Evolutionary conservation across 2,888 invertebrate genomes (phyloP).

Genomic region (Amiota communis): DNA sequence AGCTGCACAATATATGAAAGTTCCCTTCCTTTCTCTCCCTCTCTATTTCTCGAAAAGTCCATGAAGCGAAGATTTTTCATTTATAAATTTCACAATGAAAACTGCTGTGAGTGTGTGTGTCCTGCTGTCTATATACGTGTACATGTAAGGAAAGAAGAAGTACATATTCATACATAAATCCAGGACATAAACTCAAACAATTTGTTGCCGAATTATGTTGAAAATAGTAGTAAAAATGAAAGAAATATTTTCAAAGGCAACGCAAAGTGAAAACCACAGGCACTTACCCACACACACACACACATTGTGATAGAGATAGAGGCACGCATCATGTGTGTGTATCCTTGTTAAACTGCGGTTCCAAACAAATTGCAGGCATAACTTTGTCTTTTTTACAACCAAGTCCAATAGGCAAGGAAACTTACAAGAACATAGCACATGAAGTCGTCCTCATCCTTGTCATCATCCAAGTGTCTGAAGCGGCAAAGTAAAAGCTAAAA

Average conservation of each 20-base stretch:
- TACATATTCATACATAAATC: constrained; percentile 13
- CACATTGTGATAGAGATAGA: not conserved
- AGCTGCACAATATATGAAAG: too few species aligned
- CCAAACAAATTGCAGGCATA: constrained; percentile 21
- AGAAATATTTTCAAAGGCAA: not conserved
- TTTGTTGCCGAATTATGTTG: constrained; percentile 60
- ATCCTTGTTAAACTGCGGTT: constrained; percentile 25
- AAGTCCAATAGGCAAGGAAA: not conserved
- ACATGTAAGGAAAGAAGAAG: constrained; percentile 35
- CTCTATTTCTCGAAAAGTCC: too few species aligned
- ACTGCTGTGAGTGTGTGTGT: constrained; percentile 32
- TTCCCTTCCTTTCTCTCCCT: too few species aligned
- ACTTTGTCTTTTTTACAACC: constrained; percentile 25
- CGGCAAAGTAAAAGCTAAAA: not conserved
- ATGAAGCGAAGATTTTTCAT: too few species aligned
- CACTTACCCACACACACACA: constrained; percentile 9
- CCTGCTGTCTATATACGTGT: constrained; percentile 38
- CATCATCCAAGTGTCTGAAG: not conserved
- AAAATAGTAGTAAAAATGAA: constrained; percentile 30
- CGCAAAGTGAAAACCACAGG: not conserved
- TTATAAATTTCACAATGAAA: not conserved
- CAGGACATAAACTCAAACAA: constrained; percentile 53
- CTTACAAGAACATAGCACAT: too few species aligned
- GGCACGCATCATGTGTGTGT: not conserved
- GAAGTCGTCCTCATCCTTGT: not conserved